Evolutionary conservation across 53 echinoderm and acorn worm species (phyloP), one percentile per base, ranked within the genome.

Genomic region (Temnopleurus reevesii): DNA sequence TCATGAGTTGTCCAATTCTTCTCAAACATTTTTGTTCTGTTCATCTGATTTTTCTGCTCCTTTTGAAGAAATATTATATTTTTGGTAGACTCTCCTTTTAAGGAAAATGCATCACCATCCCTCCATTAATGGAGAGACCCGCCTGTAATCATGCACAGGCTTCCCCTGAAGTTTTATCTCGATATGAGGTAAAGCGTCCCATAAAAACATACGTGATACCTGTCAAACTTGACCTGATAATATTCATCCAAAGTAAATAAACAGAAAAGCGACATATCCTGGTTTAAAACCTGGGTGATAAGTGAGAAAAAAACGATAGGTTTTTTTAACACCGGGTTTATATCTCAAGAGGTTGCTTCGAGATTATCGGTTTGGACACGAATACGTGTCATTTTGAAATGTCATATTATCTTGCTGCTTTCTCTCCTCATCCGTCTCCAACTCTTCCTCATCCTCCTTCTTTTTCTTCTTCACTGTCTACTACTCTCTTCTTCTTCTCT

Each of bases 221-320:
- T 71, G 71, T 71, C 71, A 71, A 71, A 71, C 71, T 71, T 71
- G 71, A 71, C 71, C 71, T 13, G 71, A 6, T 71, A 36, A 71
- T 71, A 71, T 38, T 71, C 71, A 41, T 71, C 71, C 71, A 38
- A 19, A 41, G n/a, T 71, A 71, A 71, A 71, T 71, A 71, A 71
- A 71, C 71, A 41, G 41, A 71, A 71, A 41, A 21, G 41, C 8
- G 36, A 36, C 38, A 71, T n/a, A 71, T 71, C 71, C 71, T 71
- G 41, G 41, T 71, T n/a, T 41, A 41, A 71, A 63, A 71, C 8
- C 21, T 41, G 41, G 71, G 71, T 71, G 71, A 71, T 71, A 71
- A 71, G 71, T 71, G 71, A 71, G 71, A 71, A 38, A 71, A 21
- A 71, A 41, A 71, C 71, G 41, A 71, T 71, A 1, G 36, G 41